Base-by-base conservation (phyloP, 1,140 invertebrate species). In the Tigriopus japonicus region DNA sequence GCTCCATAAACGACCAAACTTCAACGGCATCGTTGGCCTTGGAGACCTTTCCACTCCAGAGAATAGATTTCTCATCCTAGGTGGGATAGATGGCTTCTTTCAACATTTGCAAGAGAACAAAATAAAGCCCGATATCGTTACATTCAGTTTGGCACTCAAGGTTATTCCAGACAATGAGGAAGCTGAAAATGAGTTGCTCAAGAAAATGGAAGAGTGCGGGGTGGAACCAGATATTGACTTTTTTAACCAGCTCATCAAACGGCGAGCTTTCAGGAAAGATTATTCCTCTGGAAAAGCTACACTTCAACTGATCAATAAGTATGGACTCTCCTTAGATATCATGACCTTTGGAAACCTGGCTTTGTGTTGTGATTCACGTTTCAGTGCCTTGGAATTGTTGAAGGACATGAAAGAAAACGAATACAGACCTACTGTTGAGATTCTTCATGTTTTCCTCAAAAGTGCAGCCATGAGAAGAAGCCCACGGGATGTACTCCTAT, bases 211-310 rank as follows among this genome's bases (percentile, higher is more conserved):
- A 3, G 3, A 14, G 1, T 15, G 2, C 15, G 12, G 6, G 5
- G 15, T 58, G 14, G 9, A 58, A 41, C 55, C 55, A 5, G 55
- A 58, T 40, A 42, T 58, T 42, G 55, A 41, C 21, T 58, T 58
- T 42, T 58, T 58, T n/a, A 58, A 58, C 42, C 21, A 35, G 10
- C 55, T 58, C 42, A 58, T 58, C 42, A 40, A 42, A n/a, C 13
- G 41, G 41, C 35, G 55, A 43, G 23, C 41, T 9, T 2, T 14
- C 2, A 41, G 55, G 42, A 17, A 41, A n/a, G 55, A 58, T n/a
- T 58, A 35, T 42, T 5, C 35, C 35, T 9, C 5, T 42, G 55
- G 28, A n/a, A 21, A 41, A 42, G 55, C 49, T 17, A 41, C 21
- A 3, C 21, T 49, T 17, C n/a, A 49, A 6, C n/a, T 17, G 2